Conservation (phyloP, 2,797 vertebrate species). For the Adrianichthys oophorus region DNA sequence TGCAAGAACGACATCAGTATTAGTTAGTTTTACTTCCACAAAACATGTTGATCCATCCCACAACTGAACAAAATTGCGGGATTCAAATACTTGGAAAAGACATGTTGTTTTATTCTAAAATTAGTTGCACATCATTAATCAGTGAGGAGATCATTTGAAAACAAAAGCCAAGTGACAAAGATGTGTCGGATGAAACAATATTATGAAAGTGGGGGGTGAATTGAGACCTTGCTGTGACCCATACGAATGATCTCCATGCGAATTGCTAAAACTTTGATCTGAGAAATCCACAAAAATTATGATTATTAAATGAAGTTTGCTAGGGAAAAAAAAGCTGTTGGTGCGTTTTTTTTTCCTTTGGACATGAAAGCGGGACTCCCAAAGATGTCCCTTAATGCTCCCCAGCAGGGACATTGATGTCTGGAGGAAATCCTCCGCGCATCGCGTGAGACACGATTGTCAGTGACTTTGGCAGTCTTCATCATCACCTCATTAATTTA, state of each 20-base stretch:
- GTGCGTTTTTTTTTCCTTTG: conserved; percentile 69
- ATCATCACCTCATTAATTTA: conserved; percentile 79
- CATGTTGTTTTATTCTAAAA: conserved; percentile 54
- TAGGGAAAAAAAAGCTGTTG: conserved; percentile 34
- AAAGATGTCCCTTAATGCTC: conserved; percentile 51
- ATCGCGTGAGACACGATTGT: conserved; percentile 76
- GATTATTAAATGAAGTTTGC: too few relatives aligned
- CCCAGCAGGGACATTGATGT: conserved; percentile 58
- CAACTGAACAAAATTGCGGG: conserved; percentile 37
- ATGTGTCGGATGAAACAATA: conserved; percentile 38
- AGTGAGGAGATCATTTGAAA: conserved; percentile 62
- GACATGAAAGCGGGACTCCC: conserved; percentile 50
- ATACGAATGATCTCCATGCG: conserved; percentile 38
- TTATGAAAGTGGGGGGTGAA: conserved; percentile 30
- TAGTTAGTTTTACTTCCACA: conserved; percentile 20
- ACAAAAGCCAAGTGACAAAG: conserved; percentile 61
- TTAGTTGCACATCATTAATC: conserved; percentile 69
- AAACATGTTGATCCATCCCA: conserved; percentile 21
- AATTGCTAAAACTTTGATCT: conserved; percentile 32
- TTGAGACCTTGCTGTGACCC: conserved; percentile 55
- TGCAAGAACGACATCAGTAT: conserved; percentile 12
- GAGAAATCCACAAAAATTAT: background rate
- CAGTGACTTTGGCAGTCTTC: conserved; percentile 74
- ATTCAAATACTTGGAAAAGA: conserved; percentile 39
- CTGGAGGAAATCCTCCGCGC: conserved; percentile 57